phyloP scores from a whole-genome alignment of 2,797 vertebrate species.

The Darevskia nairensis region DNA sequence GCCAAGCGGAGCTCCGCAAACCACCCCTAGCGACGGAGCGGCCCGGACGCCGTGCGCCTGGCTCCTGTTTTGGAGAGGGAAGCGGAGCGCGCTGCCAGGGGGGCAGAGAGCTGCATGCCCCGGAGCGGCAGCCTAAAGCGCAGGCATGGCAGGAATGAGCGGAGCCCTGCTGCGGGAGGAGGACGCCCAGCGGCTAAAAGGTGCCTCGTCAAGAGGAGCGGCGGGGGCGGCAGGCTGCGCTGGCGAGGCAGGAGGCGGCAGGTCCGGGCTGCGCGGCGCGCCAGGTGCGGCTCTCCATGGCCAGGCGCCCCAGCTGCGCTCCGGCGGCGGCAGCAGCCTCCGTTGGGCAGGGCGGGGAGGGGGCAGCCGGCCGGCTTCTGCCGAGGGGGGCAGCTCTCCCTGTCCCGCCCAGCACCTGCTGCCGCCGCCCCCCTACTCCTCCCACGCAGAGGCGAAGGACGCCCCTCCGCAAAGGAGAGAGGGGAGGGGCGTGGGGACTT shows the following conservation, averaged over 20 bases:
- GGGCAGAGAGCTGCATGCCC: not conserved
- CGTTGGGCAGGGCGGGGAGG: too few relatives aligned
- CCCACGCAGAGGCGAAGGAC: not conserved
- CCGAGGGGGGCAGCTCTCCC: not conserved
- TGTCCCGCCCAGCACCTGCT: conserved; percentile 22
- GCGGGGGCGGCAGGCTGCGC: not conserved
- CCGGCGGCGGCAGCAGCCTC: not conserved
- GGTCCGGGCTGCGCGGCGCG: not conserved
- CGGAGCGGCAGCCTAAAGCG: conserved; percentile 13
- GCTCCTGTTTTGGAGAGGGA: not conserved
- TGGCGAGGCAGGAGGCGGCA: not conserved
- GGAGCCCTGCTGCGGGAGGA: not conserved
- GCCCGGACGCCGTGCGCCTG: not conserved
- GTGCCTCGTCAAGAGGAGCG: not conserved
- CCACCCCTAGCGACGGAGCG: not conserved
- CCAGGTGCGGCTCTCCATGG: not conserved
- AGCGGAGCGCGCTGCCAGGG: conserved; percentile 2
- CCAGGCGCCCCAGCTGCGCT: not conserved
- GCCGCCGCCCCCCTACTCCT: not conserved
- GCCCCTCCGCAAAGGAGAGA: not conserved
- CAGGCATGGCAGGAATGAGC: not conserved
- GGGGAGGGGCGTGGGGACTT: not conserved
- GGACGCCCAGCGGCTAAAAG: conserved; percentile 12
- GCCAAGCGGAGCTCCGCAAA: not conserved
- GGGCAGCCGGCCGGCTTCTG: not conserved